Percentiles rank a stretch among this genome's conserved stretches.
Evolutionary conservation across 2,113 vertebrate species (phyloP).

Genomic region (Nibea coibor): DNA sequence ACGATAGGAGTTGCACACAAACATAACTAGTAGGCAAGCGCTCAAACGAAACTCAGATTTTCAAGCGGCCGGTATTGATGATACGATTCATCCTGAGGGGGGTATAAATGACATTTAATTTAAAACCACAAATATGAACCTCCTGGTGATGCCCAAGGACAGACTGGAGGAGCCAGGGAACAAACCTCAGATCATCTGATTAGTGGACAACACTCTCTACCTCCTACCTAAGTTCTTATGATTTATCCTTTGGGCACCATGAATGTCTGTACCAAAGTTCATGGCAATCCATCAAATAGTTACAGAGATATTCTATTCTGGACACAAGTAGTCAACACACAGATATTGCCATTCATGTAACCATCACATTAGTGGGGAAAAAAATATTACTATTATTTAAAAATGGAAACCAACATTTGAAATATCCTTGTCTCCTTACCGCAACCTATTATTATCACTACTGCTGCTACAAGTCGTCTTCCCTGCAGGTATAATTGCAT

Average conservation of each 20-base stretch:
- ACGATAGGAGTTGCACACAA: no score
- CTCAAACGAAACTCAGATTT: not conserved
- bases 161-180: no score
- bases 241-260: not conserved
- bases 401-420: no score
- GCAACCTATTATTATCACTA: not conserved
- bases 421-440: no score
- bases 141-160: not conserved
- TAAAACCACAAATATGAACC: not conserved
- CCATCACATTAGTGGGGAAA: not conserved
- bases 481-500: conserved; percentile 4
- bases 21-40: no score
- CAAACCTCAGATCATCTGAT: no score
- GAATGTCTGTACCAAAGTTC: not conserved
- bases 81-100: not conserved
- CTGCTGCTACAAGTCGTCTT: not conserved
- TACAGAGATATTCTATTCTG: not conserved
- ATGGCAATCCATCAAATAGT: not conserved
- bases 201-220: no score
- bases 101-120: not conserved
- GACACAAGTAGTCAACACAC: not conserved
- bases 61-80: not conserved
- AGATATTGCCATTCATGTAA: not conserved
- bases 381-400: not conserved
- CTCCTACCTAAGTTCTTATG: not conserved